Evolutionary conservation across 2,113 vertebrate genomes (phyloP).

Genomic region (Elaphurus davidianus): DNA sequence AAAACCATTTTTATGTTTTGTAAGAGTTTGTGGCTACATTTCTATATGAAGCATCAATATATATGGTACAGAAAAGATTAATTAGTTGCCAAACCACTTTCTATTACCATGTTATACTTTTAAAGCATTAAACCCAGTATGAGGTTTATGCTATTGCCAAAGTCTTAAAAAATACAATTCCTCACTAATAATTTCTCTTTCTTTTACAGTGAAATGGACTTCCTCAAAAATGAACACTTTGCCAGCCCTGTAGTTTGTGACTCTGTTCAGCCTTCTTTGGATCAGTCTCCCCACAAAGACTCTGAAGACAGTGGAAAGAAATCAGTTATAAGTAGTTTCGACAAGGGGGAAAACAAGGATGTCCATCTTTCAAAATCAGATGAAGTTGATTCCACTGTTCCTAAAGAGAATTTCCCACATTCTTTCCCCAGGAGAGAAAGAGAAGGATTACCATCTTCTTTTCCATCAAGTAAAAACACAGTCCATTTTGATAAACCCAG

Average conservation of each 20-base stretch:
- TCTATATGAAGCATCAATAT: not conserved
- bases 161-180: constrained; percentile 24
- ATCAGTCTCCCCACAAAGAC: constrained; percentile 79
- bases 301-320: constrained; percentile 89
- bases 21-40: not conserved
- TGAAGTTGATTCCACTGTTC: constrained; percentile 77
- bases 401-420: constrained; percentile 76
- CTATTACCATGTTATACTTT: not conserved
- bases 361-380: constrained; percentile 65
- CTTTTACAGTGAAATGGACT: constrained; percentile 91
- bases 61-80: not conserved
- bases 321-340: constrained; percentile 85
- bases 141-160: not conserved
- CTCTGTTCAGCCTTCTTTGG: constrained; percentile 76
- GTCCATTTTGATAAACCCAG: constrained; percentile 94
- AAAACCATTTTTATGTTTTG: not conserved
- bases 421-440: constrained; percentile 79
- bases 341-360: constrained; percentile 77
- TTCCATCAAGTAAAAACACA: constrained; percentile 79
- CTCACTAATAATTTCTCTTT: constrained; percentile 53
- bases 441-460: constrained; percentile 77
- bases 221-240: constrained; percentile 88
- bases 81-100: not conserved
- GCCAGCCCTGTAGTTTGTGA: constrained; percentile 79
- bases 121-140: not conserved